Conservation (phyloP, 2,888 invertebrate species). For the Gonocerus acuteangulatus region DNA sequence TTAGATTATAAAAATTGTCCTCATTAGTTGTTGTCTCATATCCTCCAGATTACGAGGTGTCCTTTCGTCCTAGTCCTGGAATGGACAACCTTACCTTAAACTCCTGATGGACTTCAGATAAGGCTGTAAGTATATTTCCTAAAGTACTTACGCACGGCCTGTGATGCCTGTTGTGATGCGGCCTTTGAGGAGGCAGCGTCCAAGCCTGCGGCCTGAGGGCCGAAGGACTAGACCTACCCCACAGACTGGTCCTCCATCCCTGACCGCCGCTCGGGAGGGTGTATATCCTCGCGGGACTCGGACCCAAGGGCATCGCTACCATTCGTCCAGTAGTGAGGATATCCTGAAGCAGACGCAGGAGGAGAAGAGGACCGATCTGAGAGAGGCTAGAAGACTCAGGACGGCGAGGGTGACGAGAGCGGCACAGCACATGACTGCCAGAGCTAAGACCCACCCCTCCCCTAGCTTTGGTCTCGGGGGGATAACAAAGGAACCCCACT, state of each 20-base stretch:
- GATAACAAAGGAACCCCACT: background rate
- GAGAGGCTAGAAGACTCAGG: background rate
- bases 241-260: slow-evolving; percentile 10
- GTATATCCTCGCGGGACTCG: background rate
- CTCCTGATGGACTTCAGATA: too few relatives aligned
- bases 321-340: background rate
- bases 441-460: background rate
- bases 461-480: too few relatives aligned
- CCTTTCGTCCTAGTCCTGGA: too few relatives aligned
- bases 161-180: background rate
- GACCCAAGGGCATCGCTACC: background rate
- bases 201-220: slow-evolving; percentile 14
- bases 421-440: slow-evolving; percentile 1
- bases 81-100: too few relatives aligned
- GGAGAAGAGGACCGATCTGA: background rate
- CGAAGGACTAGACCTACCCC: slow-evolving; percentile 3
- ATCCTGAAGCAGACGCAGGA: background rate
- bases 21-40: too few relatives aligned
- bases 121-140: too few relatives aligned
- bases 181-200: slow-evolving; percentile 8
- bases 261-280: slow-evolving; percentile 12
- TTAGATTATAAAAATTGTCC: too few relatives aligned
- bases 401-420: background rate
- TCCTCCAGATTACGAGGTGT: too few relatives aligned
- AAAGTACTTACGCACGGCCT: slow-evolving; percentile 14